A percentile compares a stretch with the other conserved stretches of the same genome.
phyloP scores from a whole-genome alignment of 2,888 invertebrate genomes.

The Polyommatus icarus region DNA sequence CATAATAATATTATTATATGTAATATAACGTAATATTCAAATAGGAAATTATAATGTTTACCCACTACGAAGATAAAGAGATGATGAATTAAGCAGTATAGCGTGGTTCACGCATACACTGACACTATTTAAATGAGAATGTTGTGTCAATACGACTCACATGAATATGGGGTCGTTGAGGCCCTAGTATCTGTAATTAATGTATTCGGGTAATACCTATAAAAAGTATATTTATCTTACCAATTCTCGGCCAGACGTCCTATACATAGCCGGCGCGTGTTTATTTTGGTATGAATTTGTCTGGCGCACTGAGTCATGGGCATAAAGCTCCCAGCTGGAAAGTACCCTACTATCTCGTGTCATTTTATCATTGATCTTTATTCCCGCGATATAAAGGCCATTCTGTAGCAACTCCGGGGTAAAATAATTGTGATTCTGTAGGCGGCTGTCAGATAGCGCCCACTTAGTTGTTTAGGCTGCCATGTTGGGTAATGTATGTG shows the following conservation, averaged over 20 bases:
- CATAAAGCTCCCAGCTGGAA: slow-evolving; percentile 34
- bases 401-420: background rate
- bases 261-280: slow-evolving; percentile 5
- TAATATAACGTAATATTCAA: too few species aligned
- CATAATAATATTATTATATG: too few species aligned
- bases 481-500: slow-evolving; percentile 14
- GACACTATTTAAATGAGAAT: too few species aligned
- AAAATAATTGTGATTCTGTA: slow-evolving; percentile 24
- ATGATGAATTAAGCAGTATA: too few species aligned
- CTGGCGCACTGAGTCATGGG: slow-evolving; percentile 33
- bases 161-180: too few species aligned
- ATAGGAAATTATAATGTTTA: too few species aligned
- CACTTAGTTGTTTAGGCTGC: slow-evolving; percentile 33
- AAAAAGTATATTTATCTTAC: background rate
- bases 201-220: background rate
- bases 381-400: background rate
- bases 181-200: too few species aligned
- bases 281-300: slow-evolving; percentile 30
- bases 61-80: too few species aligned
- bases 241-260: background rate
- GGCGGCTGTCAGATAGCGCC: slow-evolving; percentile 35
- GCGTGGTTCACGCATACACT: too few species aligned
- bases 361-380: background rate
- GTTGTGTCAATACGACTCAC: too few species aligned
- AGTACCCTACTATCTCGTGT: slow-evolving; percentile 32